phyloP scores from a whole-genome alignment of 35 echinoderm and acorn worm genomes.

The Heliocidaris tuberculata region DNA sequence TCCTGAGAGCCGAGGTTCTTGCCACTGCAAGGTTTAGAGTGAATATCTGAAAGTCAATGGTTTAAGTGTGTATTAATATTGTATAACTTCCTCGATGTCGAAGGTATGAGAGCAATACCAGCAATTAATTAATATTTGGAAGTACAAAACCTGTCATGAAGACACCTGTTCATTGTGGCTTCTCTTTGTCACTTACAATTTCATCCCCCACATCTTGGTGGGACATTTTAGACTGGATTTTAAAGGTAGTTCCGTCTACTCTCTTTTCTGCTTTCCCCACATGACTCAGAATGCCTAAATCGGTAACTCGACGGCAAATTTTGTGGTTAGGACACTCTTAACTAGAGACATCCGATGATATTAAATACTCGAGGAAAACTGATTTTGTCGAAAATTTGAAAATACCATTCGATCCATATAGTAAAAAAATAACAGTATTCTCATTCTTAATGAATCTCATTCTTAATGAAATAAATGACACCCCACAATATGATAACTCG shows the following conservation, averaged over 20 bases:
- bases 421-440: too few species aligned
- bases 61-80: background rate
- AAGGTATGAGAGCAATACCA: background rate
- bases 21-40: too few species aligned
- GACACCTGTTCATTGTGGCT: background rate
- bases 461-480: too few species aligned
- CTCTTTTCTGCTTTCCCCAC: background rate
- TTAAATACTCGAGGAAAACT: background rate
- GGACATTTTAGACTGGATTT: background rate
- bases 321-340: conserved; percentile 4
- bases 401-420: too few species aligned
- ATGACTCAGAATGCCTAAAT: conserved; percentile 4
- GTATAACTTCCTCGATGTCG: background rate
- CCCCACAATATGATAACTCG: too few species aligned
- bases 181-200: background rate
- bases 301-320: background rate
- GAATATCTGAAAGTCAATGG: too few species aligned
- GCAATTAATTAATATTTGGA: background rate
- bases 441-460: too few species aligned
- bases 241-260: background rate
- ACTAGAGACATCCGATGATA: background rate
- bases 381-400: background rate
- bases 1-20: too few species aligned
- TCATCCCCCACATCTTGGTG: background rate
- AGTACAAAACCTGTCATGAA: background rate